Conservation (phyloP, 2,113 vertebrate genomes). For the Planiliza haematocheilus region DNA sequence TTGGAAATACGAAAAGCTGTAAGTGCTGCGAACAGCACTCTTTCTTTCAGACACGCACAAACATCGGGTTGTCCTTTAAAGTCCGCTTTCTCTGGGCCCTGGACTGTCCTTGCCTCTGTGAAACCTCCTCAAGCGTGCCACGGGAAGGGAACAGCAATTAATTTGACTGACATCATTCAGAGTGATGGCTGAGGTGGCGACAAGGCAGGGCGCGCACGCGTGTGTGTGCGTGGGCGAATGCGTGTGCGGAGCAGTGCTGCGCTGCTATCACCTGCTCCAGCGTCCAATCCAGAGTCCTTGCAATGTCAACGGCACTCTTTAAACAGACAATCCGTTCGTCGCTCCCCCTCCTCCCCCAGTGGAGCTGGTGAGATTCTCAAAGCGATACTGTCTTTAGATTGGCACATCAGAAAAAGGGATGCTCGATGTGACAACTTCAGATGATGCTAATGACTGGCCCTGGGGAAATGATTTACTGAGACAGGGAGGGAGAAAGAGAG, state of each 20-base stretch:
- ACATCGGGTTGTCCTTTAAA: constrained; percentile 61
- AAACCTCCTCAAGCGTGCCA: constrained; percentile 77
- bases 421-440: constrained; percentile 63
- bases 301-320: constrained; percentile 44
- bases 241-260: background rate
- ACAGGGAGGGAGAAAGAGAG: constrained; percentile 52
- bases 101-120: constrained; percentile 74
- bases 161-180: constrained; percentile 80
- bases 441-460: constrained; percentile 74
- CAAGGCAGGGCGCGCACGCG: constrained; percentile 42
- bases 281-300: constrained; percentile 16
- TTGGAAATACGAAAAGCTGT: constrained; percentile 41
- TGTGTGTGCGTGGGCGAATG: constrained; percentile 25
- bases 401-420: constrained; percentile 56
- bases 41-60: constrained; percentile 14
- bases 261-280: constrained; percentile 57
- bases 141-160: constrained; percentile 76
- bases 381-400: constrained; percentile 61
- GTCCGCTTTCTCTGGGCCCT: constrained; percentile 48
- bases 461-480: constrained; percentile 73
- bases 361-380: constrained; percentile 42
- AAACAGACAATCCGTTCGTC: constrained; percentile 26
- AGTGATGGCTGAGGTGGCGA: constrained; percentile 74
- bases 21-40: constrained; percentile 8
- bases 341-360: background rate